Evolutionary conservation across 2,113 vertebrate species (phyloP), one percentile per base, ranked within the genome.

Genomic region (Diglossa brunneiventris): DNA sequence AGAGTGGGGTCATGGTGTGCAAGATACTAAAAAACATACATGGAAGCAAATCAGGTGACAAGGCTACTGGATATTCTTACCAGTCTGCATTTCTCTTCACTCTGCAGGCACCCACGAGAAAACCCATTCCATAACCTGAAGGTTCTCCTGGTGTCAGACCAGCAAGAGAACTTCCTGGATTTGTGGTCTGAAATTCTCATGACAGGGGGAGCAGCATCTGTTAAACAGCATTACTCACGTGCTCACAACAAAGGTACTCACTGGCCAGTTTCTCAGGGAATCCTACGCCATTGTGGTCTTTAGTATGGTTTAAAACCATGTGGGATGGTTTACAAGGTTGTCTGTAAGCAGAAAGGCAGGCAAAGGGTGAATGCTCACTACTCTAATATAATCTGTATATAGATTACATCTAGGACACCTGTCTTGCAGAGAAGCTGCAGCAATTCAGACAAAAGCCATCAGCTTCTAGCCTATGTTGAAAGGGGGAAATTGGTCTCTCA

Each of bases 131-230:
- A 98, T 92, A 97, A 98, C 30, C 95, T 99, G 95, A 98, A 98
- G 93, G 97, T 99, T 74, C 98, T 99, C 55, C 96, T 99, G 94
- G 98, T 99, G 63, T 99, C 99, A 28, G 98, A 99, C 61, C 97
- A 98, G 70, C 97, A 97, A 81, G 97, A 98, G 91, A 97, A 98
- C 89, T 98, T 98, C 52, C 95, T 98, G 89, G 98, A 99, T 89
- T 97, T 99, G n/a, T 99, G 99, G 99, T 98, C 98, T 5, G 98
- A 99, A 97, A 98, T 99, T 47, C 98, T 99, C n/a, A 98, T 98
- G 92, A 98, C 98, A 26, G 99, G 98, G 7, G 99, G 99, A 75
- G 99, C 98, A 27, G 97, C 98, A 37, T 98, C 98, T 2, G 98
- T 98, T 73, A 98, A 98, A 89, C 99, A 99, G 68, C 97, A 99